Evolutionary conservation across 2,113 vertebrate genomes (phyloP).

Genomic region (Albula goreensis): DNA sequence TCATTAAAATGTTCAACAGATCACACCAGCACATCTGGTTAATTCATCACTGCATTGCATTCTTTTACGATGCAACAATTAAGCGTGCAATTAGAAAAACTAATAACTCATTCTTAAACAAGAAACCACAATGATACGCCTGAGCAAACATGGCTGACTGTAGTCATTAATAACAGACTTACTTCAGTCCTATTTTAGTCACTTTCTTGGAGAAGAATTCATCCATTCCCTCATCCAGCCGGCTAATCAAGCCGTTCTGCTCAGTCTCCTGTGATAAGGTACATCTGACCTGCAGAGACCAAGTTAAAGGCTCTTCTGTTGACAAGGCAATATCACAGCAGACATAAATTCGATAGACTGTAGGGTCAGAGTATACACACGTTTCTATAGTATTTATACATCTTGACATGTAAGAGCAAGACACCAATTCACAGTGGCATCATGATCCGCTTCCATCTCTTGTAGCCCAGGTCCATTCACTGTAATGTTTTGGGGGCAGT

Average conservation of each 20-base stretch:
- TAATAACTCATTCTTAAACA: not conserved
- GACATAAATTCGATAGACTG: not conserved
- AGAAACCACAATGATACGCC: not conserved
- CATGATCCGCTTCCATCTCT: not conserved
- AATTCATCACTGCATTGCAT: no score
- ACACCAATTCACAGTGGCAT: not conserved
- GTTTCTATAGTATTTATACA: not conserved
- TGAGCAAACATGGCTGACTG: not conserved
- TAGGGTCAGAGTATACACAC: not conserved
- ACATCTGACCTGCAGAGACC: constrained; percentile 54
- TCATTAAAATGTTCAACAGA: not conserved
- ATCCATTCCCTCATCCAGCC: constrained; percentile 92
- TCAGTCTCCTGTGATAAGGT: constrained; percentile 68
- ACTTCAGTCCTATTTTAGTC: constrained; percentile 78
- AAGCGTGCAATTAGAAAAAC: no score
- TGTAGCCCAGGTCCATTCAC: not conserved
- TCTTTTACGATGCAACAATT: no score
- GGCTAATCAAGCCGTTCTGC: constrained; percentile 76
- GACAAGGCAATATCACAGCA: not conserved
- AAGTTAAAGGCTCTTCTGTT: not conserved
- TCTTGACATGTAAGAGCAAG: not conserved
- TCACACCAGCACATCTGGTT: not conserved
- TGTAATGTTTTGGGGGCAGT: not conserved
- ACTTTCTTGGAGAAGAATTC: constrained; percentile 95
- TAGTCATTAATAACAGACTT: constrained; percentile 25